phyloP scores from a whole-genome alignment of 2,888 invertebrate species.

The Ochropleura plecta region DNA sequence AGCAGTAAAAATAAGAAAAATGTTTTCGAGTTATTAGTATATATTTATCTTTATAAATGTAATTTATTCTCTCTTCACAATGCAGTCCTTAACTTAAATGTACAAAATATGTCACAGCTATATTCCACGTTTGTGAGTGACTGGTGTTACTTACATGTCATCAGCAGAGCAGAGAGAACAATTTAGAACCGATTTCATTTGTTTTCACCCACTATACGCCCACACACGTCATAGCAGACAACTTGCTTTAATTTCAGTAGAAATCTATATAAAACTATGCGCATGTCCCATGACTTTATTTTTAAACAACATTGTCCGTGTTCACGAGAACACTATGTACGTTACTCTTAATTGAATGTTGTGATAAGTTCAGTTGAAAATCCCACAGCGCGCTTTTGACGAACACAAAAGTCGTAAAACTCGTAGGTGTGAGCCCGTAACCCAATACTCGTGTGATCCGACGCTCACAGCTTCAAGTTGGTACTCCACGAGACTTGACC shows the following conservation, averaged over 20 bases:
- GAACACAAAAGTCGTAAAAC: neutral
- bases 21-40: too few species aligned
- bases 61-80: too few species aligned
- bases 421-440: conserved; percentile 3
- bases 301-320: neutral
- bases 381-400: neutral
- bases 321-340: neutral
- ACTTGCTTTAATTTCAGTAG: neutral
- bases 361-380: neutral
- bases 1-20: too few species aligned
- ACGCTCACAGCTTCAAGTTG: conserved; percentile 4
- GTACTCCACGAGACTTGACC: conserved; percentile 28
- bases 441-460: conserved; percentile 17
- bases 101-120: too few species aligned
- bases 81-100: too few species aligned
- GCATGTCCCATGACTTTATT: neutral
- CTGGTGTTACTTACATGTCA: too few species aligned
- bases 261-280: neutral
- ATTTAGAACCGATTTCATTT: neutral
- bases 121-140: too few species aligned
- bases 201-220: neutral
- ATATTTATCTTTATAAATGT: too few species aligned
- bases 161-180: neutral
- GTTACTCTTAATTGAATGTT: neutral
- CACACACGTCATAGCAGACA: neutral